A percentile compares a stretch with the other conserved stretches of the same genome.
phyloP scores from a whole-genome alignment of 2,113 vertebrate species.

The Cyprinus carpio region DNA sequence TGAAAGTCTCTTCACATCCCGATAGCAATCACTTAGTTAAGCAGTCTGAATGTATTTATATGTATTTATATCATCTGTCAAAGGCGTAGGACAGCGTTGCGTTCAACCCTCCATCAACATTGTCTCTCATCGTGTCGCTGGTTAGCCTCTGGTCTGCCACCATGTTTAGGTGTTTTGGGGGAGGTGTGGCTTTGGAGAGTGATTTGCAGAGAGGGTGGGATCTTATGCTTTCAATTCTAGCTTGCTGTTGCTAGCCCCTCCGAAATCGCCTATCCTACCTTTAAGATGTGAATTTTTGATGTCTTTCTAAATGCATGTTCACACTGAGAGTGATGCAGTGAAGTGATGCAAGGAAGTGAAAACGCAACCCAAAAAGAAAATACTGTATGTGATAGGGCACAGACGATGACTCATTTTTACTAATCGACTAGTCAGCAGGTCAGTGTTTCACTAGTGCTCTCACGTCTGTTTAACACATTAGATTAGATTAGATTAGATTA shows the following conservation, averaged over 20 bases:
- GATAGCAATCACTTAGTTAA: too few relatives aligned
- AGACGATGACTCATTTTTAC: not conserved
- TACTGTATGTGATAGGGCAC: not conserved
- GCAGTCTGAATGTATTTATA: not conserved
- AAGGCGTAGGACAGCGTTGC: too few relatives aligned
- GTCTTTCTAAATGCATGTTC: not conserved
- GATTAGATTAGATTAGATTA: too few relatives aligned
- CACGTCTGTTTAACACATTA: not conserved
- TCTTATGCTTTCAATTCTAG: too few relatives aligned
- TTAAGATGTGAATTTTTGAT: not conserved
- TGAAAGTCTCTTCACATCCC: too few relatives aligned
- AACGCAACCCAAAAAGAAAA: not conserved
- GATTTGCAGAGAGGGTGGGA: too few relatives aligned
- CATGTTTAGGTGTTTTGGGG: too few relatives aligned
- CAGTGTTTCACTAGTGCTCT: not conserved
- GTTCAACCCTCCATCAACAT: too few relatives aligned
- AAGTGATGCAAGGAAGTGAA: not conserved
- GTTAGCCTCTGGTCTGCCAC: too few relatives aligned
- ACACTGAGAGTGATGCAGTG: not conserved
- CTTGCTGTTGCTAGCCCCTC: not conserved
- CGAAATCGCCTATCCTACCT: not conserved
- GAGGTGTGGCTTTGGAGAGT: too few relatives aligned
- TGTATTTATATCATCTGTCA: too few relatives aligned
- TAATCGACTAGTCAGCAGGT: not conserved
- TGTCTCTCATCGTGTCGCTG: too few relatives aligned